Evolutionary conservation across 2,888 invertebrate species (phyloP), one percentile per base, ranked within the genome.

Genomic region (Thymelicus acteon): DNA sequence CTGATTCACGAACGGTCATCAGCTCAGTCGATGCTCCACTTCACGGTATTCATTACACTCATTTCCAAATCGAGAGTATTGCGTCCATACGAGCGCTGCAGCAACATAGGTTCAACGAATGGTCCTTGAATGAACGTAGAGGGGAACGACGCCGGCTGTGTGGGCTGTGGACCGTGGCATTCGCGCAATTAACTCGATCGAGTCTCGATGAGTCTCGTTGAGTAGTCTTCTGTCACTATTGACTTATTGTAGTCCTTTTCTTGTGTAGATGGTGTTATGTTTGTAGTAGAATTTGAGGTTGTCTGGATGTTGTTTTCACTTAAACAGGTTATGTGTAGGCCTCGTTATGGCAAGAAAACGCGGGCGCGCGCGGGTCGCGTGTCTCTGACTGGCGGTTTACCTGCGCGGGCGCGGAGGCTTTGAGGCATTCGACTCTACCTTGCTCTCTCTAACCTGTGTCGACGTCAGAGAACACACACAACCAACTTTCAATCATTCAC

Each of bases 81-180:
- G 83, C 81, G 79, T 78, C 77, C 82, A 80, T 85, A 84, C 85
- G 84, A 88, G 83, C 86, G 83, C 84, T 78, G 82, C 83, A 83
- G 82, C 82, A 81, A 82, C 87, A 89, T 88, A 86, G 82, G 91
- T 91, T 91, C 91, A 90, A 91, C 89, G 91, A 89, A 86, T 92
- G 90, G 88, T 89, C 91, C 92, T 92, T 92, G 91, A 92, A 92
- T 92, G 89, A 87, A 87, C 84, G 80, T 84, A 85, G 90, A 85
- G 92, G 90, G 91, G 91, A 87, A 85, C 87, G 89, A 87, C 85
- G 89, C 90, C 91, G 91, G 91, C 90, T 89, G 91, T 87, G 92
- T 91, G 89, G 91, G 90, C 86, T 84, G 87, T 86, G 83, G 89
- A 89, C 90, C 91, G 91, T 91, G 91, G 91, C 90, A 91, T 92